phyloP scores from a whole-genome alignment of 2,888 invertebrate genomes.

The Drosophila multiciliata region DNA sequence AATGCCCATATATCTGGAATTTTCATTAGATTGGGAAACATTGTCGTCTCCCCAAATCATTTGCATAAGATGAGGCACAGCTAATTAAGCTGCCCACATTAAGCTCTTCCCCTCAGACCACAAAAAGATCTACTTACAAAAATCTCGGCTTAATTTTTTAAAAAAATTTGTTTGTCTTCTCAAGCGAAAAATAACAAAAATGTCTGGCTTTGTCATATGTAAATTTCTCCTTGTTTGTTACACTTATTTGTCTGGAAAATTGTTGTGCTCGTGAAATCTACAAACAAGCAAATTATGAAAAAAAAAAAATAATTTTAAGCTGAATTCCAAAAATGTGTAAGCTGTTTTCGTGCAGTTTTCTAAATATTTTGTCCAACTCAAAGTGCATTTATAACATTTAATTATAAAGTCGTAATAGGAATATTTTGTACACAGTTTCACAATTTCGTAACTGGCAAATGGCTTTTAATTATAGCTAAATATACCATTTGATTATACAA shows the following conservation, averaged over 20 bases:
- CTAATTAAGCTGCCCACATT: conserved; percentile 60
- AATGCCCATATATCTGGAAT: conserved; percentile 63
- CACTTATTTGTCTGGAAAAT: conserved; percentile 20
- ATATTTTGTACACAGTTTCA: background rate
- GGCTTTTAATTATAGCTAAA: background rate
- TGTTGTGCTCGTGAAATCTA: conserved; percentile 37
- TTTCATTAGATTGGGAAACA: conserved; percentile 54
- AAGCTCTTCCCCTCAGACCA: background rate
- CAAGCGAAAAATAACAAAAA: conserved; percentile 12
- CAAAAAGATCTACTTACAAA: background rate
- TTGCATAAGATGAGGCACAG: conserved; percentile 61
- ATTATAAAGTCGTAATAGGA: background rate
- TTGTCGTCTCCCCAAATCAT: conserved; percentile 13
- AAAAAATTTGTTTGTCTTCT: conserved; percentile 25
- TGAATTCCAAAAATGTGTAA: background rate
- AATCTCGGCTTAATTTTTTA: conserved; percentile 40
- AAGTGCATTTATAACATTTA: background rate
- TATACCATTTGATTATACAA: background rate
- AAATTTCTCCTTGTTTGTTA: conserved; percentile 43
- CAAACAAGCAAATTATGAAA: conserved; percentile 17
- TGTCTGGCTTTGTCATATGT: conserved; percentile 27
- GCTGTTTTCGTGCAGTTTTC: background rate
- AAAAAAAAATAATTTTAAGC: conserved; percentile 14
- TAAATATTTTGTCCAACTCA: background rate
- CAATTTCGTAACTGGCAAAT: background rate